phyloP scores from a whole-genome alignment of 2,113 vertebrate genomes.

The Cinclus mexicanus region DNA sequence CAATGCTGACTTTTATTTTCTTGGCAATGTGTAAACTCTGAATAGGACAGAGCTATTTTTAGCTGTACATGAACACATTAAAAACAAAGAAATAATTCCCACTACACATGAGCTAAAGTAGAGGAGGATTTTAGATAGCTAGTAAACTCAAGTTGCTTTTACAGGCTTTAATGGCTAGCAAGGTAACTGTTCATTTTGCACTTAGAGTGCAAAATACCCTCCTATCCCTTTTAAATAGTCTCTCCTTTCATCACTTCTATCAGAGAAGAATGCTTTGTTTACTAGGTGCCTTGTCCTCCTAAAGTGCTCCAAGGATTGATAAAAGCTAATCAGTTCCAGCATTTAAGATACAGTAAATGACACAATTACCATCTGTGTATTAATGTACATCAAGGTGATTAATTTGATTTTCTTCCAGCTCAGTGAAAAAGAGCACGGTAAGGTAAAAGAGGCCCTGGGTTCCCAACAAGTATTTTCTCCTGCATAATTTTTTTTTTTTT shows the following conservation, averaged over 20 bases:
- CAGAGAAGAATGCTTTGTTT: slow-evolving; percentile 53
- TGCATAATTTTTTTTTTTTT: background rate
- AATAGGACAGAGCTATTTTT: background rate
- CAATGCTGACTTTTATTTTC: background rate
- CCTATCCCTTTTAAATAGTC: slow-evolving; percentile 39
- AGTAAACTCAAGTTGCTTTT: background rate
- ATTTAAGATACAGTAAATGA: slow-evolving; percentile 49
- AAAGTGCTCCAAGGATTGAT: slow-evolving; percentile 12
- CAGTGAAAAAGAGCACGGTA: background rate
- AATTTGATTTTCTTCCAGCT: slow-evolving; percentile 13
- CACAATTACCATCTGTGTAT: slow-evolving; percentile 20
- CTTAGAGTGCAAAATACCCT: slow-evolving; percentile 9
- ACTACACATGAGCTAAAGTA: background rate
- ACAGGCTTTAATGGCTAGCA: background rate
- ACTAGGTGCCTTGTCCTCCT: slow-evolving; percentile 1
- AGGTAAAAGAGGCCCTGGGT: background rate
- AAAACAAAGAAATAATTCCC: background rate
- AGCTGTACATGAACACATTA: background rate
- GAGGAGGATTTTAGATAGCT: background rate
- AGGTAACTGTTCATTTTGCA: background rate
- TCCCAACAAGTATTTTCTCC: background rate
- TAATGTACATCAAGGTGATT: slow-evolving; percentile 6
- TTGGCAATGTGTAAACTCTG: background rate
- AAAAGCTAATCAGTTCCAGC: slow-evolving; percentile 30
- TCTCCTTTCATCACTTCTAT: slow-evolving; percentile 45